A percentile compares a stretch with the other conserved stretches of the same genome.
Conservation (phyloP, 1,140 invertebrate species). For the Aphelenchoides fujianensis region DNA sequence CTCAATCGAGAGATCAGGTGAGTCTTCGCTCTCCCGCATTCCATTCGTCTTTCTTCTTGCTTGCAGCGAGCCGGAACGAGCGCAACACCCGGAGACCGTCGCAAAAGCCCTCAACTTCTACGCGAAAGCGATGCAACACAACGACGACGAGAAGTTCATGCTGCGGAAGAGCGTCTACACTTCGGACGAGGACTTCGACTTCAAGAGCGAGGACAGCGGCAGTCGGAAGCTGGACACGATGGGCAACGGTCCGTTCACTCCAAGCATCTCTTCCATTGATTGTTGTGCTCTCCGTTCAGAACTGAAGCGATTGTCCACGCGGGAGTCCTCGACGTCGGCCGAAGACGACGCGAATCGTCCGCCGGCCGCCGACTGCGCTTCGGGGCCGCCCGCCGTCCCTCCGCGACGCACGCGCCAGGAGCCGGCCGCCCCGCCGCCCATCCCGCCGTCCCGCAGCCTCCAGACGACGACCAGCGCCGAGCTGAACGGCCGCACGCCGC, state of each 20-base stretch:
- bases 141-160: constrained; percentile 58
- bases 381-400: not conserved
- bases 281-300: not conserved
- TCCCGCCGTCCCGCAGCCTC: not conserved
- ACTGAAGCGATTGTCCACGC: not conserved
- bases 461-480: not conserved
- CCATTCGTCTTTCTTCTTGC: constrained; percentile 22
- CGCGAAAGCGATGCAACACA: constrained; percentile 53
- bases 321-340: constrained; percentile 3
- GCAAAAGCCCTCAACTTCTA: constrained; percentile 61
- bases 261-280: too few relatives aligned
- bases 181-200: constrained; percentile 43
- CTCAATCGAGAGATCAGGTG: constrained; percentile 51
- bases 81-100: constrained; percentile 56
- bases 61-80: constrained; percentile 59
- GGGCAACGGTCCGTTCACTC: constrained; percentile 1
- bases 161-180: constrained; percentile 56
- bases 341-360: constrained; percentile 10
- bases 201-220: constrained; percentile 4
- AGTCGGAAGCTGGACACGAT: not conserved
- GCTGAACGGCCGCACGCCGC: constrained; percentile 21
- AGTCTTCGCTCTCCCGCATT: too few relatives aligned
- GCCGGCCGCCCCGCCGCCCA: not conserved
- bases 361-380: not conserved
- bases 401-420: not conserved